Evolutionary conservation across 2,113 vertebrate species (phyloP), one percentile per base, ranked within the genome.

Genomic region (Oriolus oriolus): DNA sequence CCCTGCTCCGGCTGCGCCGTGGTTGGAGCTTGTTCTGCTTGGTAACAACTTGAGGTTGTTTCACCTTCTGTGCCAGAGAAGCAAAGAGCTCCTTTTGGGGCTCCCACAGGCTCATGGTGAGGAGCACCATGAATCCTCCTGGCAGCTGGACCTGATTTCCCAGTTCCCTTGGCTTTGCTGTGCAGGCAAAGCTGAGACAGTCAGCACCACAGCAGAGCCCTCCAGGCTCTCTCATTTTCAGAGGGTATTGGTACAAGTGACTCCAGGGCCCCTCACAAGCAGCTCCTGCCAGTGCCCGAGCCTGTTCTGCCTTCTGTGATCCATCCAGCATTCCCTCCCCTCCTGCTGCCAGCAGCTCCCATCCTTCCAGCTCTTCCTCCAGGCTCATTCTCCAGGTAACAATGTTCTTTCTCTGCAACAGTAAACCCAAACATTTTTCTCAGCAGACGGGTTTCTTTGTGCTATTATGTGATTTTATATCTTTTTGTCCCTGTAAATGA

Each of bases 361-460:
- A 1, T 42, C 81, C 41, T 68, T 33, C 47, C 68, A 49, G 54
- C 83, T 74, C 57, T n/a, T 83, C 75, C 87, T 69, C 75, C 10
- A 39, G 82, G 63, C 73, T 83, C 79, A 13, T 93, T 96, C 93
- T 97, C 92, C 92, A 86, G 95, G 95, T 89, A 41, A 90, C 85
- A 68, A 94, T 93, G 93, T 96, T 96, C 96, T 92, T 93, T 93
- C 64, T 60, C 76, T 68, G 52, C 49, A 71, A 68, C 65, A 57
- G 18, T 75, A 81, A 95, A 93, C 30, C n/a, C 56, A 57, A 81
- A 45, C 10, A 8, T 54, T 84, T 52, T 24, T 82, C 76, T 81
- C 22, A 78, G 42, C 42, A 69, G 54, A 52, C 52, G 75, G 37
- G 13, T 78, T 47, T 75, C 44, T 79, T 5, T 49, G 53, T 76